phyloP scores from a whole-genome alignment of 2,113 vertebrate genomes.

The Pelecanus crispus region DNA sequence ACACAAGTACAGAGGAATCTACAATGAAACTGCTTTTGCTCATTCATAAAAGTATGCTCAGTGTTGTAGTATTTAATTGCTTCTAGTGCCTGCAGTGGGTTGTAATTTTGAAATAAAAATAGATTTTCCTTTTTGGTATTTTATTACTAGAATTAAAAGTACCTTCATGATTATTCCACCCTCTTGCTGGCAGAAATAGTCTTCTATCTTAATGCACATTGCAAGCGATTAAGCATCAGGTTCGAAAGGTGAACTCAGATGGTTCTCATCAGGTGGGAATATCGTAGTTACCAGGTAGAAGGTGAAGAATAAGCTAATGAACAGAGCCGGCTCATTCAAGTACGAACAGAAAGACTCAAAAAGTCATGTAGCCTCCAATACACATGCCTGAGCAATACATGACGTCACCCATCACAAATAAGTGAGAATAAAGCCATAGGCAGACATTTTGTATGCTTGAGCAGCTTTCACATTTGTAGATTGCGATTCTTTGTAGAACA shows the following conservation, averaged over 20 bases:
- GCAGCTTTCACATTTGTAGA: neutral
- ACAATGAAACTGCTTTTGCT: neutral
- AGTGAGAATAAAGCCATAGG: neutral
- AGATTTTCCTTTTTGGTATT: neutral
- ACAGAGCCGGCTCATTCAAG: neutral
- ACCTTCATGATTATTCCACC: neutral
- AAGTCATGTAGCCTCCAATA: neutral
- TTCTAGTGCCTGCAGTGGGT: neutral
- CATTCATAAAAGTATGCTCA: conserved; percentile 7
- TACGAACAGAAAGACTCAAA: neutral
- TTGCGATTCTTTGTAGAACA: neutral
- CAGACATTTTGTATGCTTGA: neutral
- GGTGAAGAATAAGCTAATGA: neutral
- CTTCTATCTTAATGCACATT: neutral
- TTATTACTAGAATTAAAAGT: neutral
- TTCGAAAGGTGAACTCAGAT: neutral
- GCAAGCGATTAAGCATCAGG: neutral
- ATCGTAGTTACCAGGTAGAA: neutral
- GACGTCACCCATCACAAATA: neutral
- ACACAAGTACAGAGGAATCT: neutral
- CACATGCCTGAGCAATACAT: neutral
- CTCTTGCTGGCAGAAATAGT: neutral
- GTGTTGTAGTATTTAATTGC: neutral
- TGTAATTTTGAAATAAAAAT: neutral
- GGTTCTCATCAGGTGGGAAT: neutral